Base-by-base conservation (phyloP, 2,113 vertebrate species). In the Caranx ignobilis region DNA sequence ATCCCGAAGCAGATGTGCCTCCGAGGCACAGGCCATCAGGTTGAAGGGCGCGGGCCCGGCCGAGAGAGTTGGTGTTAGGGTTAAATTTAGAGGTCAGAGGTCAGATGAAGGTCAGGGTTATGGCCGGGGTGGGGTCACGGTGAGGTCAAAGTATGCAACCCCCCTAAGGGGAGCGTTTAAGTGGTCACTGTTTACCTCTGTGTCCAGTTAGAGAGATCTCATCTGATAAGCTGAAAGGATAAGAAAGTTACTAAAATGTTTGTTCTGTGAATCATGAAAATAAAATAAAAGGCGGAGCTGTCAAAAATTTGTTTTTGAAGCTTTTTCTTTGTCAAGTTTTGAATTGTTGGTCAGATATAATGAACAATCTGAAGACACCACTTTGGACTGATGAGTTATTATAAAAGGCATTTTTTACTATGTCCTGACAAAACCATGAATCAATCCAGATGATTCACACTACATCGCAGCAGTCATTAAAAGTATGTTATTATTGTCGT, bases 1-100 rank as follows among this genome's bases (percentile, higher is more conserved):
- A 82, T 86, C 83, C 81, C 61, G 39, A 62, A 92, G 91, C 92
- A 94, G 92, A 94, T 95, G 93, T 93, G 90, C 89, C 91, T 86
- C 26, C 21, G 62, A 90, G 92, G 91, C 87, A 87, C 47, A 52
- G 85, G 76, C 82, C 82, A 55, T 81, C 77, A 57, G 86, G 91
- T 74, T 89, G 77, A 85, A 88, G 83, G 92, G 92, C 74, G 92
- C 90, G 81, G 88, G 89, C 87, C 77, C 19, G 41, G 87, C 79
- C 35, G 75, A 73, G 75, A 73, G 82, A 77, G 78, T 50, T 82
- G 91, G 93, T 94, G 93, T 93, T 91, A 91, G 88, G 92, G 94
- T 95, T 95, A 94, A 92, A 89, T 93, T 91, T 86, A 71, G 82
- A 81, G 94, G 92, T 91, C 77, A 82, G 78, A 88, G 92, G 90